phyloP scores from a whole-genome alignment of 2,888 invertebrate genomes.

The Mesorhabditis spiculigera region DNA sequence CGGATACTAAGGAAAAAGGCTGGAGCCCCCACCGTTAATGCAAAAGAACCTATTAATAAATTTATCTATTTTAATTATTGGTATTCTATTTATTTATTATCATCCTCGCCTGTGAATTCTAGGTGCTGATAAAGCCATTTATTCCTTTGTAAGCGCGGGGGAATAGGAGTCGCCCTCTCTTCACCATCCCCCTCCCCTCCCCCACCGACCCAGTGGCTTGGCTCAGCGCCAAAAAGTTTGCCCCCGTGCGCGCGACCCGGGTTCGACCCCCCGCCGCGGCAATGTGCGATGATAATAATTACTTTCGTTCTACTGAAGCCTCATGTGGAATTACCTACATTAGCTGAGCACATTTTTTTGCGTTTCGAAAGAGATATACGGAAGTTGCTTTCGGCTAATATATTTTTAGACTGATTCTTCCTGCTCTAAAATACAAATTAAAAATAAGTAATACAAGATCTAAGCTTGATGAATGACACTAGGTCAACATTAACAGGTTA shows the following conservation, averaged over 20 bases:
- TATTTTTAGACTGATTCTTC: too few relatives aligned
- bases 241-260: neutral
- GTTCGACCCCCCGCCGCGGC: neutral
- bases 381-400: too few relatives aligned
- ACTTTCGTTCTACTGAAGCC: constrained; percentile 6
- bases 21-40: too few relatives aligned
- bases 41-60: too few relatives aligned
- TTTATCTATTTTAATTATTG: too few relatives aligned
- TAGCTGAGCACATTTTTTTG: neutral
- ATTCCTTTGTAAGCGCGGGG: neutral
- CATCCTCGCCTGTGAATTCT: neutral
- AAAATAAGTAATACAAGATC: too few relatives aligned
- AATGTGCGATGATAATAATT: neutral
- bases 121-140: neutral
- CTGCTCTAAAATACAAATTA: too few relatives aligned
- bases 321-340: constrained; percentile 6
- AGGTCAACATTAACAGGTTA: too few relatives aligned
- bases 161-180: neutral
- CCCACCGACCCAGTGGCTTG: neutral
- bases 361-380: neutral
- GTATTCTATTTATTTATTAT: too few relatives aligned
- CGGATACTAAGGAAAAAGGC: too few relatives aligned
- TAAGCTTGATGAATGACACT: too few relatives aligned
- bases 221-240: neutral
- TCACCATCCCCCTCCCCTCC: neutral